phyloP scores from a whole-genome alignment of 1,140 invertebrate genomes.

The Caerostris extrusa region DNA sequence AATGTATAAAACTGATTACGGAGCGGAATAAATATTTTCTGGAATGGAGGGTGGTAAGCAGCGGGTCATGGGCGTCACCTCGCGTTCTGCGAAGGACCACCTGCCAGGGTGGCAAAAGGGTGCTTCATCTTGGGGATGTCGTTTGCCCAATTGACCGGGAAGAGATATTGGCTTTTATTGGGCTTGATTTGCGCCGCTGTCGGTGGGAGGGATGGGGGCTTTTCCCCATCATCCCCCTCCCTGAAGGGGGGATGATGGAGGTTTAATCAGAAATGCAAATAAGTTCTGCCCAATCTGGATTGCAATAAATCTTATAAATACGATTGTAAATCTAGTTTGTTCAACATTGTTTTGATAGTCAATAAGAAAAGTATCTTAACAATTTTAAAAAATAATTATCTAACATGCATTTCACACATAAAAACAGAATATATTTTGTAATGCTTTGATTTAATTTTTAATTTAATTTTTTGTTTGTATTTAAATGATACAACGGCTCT shows the following conservation, averaged over 20 bases:
- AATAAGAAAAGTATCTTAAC: too few relatives aligned
- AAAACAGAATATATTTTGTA: too few relatives aligned
- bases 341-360: too few relatives aligned
- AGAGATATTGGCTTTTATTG: constrained; percentile 24
- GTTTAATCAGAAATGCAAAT: neutral
- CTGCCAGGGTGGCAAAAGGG: constrained; percentile 41
- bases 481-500: too few relatives aligned
- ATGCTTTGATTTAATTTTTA: too few relatives aligned
- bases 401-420: too few relatives aligned
- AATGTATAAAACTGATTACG: constrained; percentile 35
- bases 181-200: neutral
- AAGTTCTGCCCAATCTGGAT: neutral
- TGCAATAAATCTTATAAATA: too few relatives aligned
- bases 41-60: constrained; percentile 34
- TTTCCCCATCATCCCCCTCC: neutral
- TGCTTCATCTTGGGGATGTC: neutral
- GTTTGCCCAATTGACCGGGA: neutral
- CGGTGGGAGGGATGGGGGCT: neutral
- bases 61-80: constrained; percentile 55
- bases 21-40: neutral
- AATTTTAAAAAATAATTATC: too few relatives aligned
- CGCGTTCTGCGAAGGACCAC: constrained; percentile 42
- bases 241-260: too few relatives aligned
- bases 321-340: too few relatives aligned
- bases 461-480: too few relatives aligned